These are phyloP conservation scores for Lithophane leautieri DNA, from an alignment of 2,888 invertebrate species.

Conservation along the genomic window DNA sequence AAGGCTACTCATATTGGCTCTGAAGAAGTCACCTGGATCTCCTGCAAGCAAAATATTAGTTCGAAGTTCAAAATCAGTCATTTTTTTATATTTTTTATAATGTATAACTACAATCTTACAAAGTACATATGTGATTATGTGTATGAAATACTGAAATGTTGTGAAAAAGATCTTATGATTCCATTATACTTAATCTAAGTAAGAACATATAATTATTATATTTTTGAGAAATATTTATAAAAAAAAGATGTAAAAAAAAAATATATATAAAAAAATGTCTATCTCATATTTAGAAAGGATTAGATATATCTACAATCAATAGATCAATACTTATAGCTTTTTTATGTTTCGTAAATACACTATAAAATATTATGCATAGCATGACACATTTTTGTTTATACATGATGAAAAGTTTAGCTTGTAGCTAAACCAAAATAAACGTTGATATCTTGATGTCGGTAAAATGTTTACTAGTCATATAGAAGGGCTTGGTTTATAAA, in stretches of 20 bases:
- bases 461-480: not conserved
- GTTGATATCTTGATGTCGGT: not conserved
- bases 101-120: not conserved
- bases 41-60: constrained; percentile 61
- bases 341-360: constrained; percentile 8
- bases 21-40: constrained; percentile 68
- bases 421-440: not conserved
- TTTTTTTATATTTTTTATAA: not conserved
- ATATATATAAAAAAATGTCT: not conserved
- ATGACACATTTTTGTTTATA: not conserved
- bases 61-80: not conserved
- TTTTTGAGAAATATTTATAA: not conserved
- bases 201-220: not conserved
- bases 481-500: constrained; percentile 10
- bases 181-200: not conserved
- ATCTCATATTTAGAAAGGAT: not conserved
- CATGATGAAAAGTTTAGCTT: not conserved
- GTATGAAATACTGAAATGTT: not conserved
- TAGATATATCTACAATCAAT: not conserved
- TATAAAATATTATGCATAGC: not conserved
- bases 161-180: not conserved
- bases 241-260: not conserved
- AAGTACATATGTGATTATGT: no score
- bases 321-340: not conserved
- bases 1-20: constrained; percentile 66